phyloP scores from a whole-genome alignment of 2,113 vertebrate genomes.

The Excalfactoria chinensis region DNA sequence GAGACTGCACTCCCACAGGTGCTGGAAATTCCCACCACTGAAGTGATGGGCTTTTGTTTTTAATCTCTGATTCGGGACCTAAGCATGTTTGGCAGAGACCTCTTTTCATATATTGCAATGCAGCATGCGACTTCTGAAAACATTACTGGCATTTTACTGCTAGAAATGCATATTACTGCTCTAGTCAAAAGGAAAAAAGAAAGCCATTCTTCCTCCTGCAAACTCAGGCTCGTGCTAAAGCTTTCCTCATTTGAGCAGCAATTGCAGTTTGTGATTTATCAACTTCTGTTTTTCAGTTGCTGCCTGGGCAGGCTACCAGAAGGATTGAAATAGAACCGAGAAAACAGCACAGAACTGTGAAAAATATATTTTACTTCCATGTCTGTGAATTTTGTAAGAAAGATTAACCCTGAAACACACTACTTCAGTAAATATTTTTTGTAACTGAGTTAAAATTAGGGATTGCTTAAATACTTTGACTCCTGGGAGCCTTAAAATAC shows the following conservation, averaged over 20 bases:
- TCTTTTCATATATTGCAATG: background rate
- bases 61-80: background rate
- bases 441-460: conserved; percentile 7
- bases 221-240: background rate
- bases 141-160: background rate
- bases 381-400: background rate
- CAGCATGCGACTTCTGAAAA: background rate
- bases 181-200: background rate
- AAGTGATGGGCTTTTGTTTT: background rate
- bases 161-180: background rate
- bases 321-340: background rate
- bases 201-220: background rate
- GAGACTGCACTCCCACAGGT: background rate
- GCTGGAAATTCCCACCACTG: background rate
- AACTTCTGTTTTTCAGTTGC: background rate
- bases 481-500: conserved; percentile 8
- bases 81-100: background rate
- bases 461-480: background rate
- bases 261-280: conserved; percentile 9
- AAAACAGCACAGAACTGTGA: background rate
- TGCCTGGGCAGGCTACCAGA: background rate
- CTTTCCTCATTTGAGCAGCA: background rate
- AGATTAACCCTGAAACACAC: background rate
- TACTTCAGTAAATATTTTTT: conserved; percentile 38
- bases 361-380: background rate